Percentiles rank a stretch among this genome's conserved stretches.
Conservation (phyloP, 2,888 invertebrate species). For the Pimpla rufipes region DNA sequence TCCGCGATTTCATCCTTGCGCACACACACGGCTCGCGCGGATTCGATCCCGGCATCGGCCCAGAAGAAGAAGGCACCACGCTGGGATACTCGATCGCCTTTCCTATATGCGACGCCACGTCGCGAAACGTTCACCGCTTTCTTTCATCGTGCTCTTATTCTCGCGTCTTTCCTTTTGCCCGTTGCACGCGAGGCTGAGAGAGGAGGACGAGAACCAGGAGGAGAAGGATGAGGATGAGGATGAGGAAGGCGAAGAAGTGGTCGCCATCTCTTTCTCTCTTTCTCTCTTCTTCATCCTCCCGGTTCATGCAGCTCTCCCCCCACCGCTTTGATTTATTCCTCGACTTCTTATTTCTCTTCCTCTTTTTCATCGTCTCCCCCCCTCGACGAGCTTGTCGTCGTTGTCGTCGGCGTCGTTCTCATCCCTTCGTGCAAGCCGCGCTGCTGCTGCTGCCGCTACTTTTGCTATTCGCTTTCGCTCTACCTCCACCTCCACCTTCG, state of each 20-base stretch:
- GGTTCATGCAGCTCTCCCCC: slow-evolving; percentile 48
- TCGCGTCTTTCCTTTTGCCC: slow-evolving; percentile 64
- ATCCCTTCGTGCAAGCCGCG: slow-evolving; percentile 58
- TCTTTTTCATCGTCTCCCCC: slow-evolving; percentile 66
- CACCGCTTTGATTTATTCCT: slow-evolving; percentile 68
- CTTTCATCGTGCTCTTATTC: slow-evolving; percentile 67
- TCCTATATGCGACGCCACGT: slow-evolving; percentile 62
- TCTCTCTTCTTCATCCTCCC: slow-evolving; percentile 38
- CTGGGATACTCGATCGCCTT: slow-evolving; percentile 81
- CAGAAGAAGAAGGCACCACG: too few relatives aligned
- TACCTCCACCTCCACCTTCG: slow-evolving; percentile 43
- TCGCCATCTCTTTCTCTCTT: slow-evolving; percentile 66
- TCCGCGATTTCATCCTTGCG: slow-evolving; percentile 78
- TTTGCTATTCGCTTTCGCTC: slow-evolving; percentile 60
- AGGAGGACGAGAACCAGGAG: too few relatives aligned
- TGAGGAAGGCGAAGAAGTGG: slow-evolving; percentile 34
- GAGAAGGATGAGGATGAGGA: neutral
- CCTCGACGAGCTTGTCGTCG: slow-evolving; percentile 61
- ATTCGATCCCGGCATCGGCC: slow-evolving; percentile 49
- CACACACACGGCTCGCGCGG: slow-evolving; percentile 46
- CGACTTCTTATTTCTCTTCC: slow-evolving; percentile 71
- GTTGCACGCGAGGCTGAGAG: slow-evolving; percentile 43
- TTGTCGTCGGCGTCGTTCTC: slow-evolving; percentile 63
- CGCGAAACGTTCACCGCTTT: slow-evolving; percentile 68
- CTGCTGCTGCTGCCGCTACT: slow-evolving; percentile 60